Conservation (phyloP, 2,888 invertebrate genomes). For the Cephus spinipes region DNA sequence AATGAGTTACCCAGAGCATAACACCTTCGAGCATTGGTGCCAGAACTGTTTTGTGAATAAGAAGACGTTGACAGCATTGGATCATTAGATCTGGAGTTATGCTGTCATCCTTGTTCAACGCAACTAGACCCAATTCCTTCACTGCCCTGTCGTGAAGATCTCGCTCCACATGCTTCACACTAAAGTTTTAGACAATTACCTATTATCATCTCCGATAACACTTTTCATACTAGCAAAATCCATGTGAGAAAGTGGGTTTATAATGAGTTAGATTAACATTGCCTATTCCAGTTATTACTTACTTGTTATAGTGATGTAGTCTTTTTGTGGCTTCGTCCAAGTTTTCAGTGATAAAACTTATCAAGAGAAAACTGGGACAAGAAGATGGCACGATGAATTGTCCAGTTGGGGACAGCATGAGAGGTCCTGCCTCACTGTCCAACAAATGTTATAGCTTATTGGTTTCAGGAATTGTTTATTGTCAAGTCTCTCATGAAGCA, state of each 20-base stretch:
- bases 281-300: conserved; percentile 51
- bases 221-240: not conserved
- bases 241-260: too few species aligned
- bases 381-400: conserved; percentile 94
- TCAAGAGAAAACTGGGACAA: conserved; percentile 86
- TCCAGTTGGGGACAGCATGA: conserved; percentile 94
- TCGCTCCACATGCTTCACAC: conserved; percentile 84
- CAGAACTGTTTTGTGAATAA: conserved; percentile 69
- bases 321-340: conserved; percentile 80
- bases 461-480: not conserved
- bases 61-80: conserved; percentile 80
- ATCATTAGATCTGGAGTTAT: conserved; percentile 93
- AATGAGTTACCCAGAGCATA: conserved; percentile 86
- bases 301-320: conserved; percentile 82
- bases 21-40: conserved; percentile 72
- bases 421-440: conserved; percentile 89
- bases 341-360: conserved; percentile 85
- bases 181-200: conserved; percentile 57
- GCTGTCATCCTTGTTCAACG: conserved; percentile 90
- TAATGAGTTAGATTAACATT: too few species aligned
- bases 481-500: conserved; percentile 36
- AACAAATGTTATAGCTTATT: conserved; percentile 20
- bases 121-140: conserved; percentile 75
- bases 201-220: not conserved
- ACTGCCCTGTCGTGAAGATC: conserved; percentile 77